Evolutionary conservation across 2,797 vertebrate genomes (phyloP).

Genomic region (Poeciliopsis paucimaculata): DNA sequence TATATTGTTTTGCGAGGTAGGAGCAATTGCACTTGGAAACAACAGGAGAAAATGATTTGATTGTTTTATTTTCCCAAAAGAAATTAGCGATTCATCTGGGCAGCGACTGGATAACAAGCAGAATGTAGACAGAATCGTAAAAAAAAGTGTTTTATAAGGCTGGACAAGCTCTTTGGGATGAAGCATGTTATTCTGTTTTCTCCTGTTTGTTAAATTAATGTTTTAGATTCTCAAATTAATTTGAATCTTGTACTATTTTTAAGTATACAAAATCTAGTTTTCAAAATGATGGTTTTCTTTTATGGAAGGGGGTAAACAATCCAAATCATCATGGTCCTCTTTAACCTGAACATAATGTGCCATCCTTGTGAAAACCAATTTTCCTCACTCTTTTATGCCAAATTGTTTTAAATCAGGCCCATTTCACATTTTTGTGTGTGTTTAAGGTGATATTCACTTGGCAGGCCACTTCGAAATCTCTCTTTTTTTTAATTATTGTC

Average conservation of each 20-base stretch:
- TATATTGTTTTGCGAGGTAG: slow-evolving; percentile 16
- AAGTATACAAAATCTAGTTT: neutral
- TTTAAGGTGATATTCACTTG: neutral
- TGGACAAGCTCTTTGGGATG: neutral
- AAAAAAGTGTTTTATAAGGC: neutral
- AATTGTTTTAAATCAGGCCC: neutral
- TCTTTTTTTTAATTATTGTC: neutral
- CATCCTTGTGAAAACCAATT: neutral
- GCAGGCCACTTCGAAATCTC: neutral
- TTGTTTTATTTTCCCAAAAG: slow-evolving; percentile 19
- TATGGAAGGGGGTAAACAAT: neutral
- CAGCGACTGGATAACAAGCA: slow-evolving; percentile 16
- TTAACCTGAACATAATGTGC: neutral
- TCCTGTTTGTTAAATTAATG: neutral
- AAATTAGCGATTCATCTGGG: slow-evolving; percentile 20
- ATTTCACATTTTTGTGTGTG: neutral
- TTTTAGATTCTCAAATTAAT: neutral
- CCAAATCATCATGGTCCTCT: neutral
- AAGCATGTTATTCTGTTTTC: neutral
- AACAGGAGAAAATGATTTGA: slow-evolving; percentile 17
- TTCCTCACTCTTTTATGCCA: neutral
- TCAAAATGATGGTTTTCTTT: neutral
- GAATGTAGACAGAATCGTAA: slow-evolving; percentile 1
- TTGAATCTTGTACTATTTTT: too few species aligned
- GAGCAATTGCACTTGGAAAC: slow-evolving; percentile 18